Conservation (phyloP, 1,140 invertebrate genomes). For the Maniola jurtina region DNA sequence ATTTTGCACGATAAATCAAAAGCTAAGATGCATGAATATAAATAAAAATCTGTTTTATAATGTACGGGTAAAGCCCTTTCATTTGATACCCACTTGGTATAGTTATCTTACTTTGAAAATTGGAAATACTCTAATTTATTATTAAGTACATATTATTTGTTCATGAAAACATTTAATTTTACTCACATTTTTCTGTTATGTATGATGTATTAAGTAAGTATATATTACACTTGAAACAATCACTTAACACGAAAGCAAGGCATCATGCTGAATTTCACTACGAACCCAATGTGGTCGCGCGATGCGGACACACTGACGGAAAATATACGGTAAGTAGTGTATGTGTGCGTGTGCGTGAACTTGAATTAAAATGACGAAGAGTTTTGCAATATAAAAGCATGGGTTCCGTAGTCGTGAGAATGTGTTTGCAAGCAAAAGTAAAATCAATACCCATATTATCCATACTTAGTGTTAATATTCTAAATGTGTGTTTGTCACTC, state of each 20-base stretch:
- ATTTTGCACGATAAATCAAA: too few species aligned
- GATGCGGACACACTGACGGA: conserved; percentile 10
- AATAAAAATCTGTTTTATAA: too few species aligned
- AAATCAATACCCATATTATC: too few species aligned
- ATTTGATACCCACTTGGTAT: too few species aligned
- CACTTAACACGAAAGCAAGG: neutral
- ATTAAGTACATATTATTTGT: too few species aligned
- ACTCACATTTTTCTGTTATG: neutral
- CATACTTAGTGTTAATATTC: too few species aligned
- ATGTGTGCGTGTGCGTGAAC: conserved; percentile 7
- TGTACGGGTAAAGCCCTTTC: too few species aligned
- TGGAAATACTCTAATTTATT: too few species aligned
- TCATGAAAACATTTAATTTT: neutral
- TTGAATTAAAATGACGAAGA: conserved; percentile 12
- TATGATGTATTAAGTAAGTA: neutral
- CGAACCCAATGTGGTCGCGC: conserved; percentile 4
- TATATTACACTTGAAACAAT: neutral
- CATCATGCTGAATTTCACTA: neutral
- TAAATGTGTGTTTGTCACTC: too few species aligned
- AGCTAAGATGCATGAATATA: too few species aligned
- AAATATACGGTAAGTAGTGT: neutral
- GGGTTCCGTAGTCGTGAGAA: conserved; percentile 8
- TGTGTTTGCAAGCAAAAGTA: too few species aligned
- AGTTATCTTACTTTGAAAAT: too few species aligned
- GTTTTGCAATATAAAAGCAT: neutral